Base-by-base conservation (phyloP, 2,797 vertebrate genomes). In the Peromyscus nudipes region DNA sequence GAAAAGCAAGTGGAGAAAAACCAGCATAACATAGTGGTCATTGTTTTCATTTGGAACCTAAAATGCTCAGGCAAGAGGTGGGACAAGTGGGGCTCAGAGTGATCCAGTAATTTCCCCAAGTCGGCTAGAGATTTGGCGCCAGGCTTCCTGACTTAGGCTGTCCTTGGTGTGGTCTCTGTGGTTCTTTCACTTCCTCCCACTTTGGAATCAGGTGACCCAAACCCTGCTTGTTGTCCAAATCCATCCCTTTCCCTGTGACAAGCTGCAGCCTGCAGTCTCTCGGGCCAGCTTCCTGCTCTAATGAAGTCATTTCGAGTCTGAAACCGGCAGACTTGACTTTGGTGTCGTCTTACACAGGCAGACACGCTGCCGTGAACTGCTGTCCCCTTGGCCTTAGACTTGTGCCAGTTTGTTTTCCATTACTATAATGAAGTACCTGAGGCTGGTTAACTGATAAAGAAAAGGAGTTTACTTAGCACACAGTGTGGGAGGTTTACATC, bases 281-380 rank as follows among this genome's bases (percentile, higher is more conserved):
- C 43, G 9, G 52, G 40, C 21, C 31, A 43, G 55, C 27, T 93
- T 88, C 84, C 64, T 89, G 34, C 81, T 73, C 73, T 29, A 89
- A 92, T 23, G 87, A 85, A 92, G 64, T 49, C 80, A 85, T 89
- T 90, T 80, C 37, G 52, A 31, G 81, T 81, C 60, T 64, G 64
- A 67, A 89, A 89, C 60, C 37, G 34, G 84, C 37, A 93, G 79
- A 76, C 60, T 79, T 60, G 57, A 84, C 27, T 81, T 91, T 25
- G 9, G 43, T 81, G 87, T 89, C 43, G 71, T 91, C 17, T n/a
- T 29, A 76, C 2, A 52, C 11, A 86, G 46, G 6, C 37, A 29
- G 37, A 40, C 2, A 7, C 6, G 10, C 57, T 57, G 2, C 25
- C n/a, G 1, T 7, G n/a, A 79, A 55, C 10, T 90, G 4, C 17